Percentiles rank a stretch among this genome's conserved stretches.
phyloP scores from a whole-genome alignment of 1,140 invertebrate species.

The Helicoverpa zea region DNA sequence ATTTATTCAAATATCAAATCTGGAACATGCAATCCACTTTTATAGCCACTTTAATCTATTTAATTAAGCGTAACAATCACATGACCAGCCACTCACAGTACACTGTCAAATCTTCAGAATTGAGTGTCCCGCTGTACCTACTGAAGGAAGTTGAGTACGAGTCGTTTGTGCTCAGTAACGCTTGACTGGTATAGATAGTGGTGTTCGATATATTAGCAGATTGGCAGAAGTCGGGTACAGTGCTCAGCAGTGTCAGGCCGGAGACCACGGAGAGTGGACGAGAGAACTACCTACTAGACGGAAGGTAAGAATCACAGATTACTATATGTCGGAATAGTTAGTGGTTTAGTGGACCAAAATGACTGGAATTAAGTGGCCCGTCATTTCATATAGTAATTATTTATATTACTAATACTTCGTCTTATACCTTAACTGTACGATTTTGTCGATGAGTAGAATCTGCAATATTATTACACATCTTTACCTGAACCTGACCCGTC shows the following conservation, averaged over 20 bases:
- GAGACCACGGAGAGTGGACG: slow-evolving; percentile 5
- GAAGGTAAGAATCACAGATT: no score
- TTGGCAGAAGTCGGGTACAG: neutral
- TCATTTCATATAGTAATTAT: no score
- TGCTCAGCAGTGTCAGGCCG: neutral
- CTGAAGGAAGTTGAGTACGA: neutral
- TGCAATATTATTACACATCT: no score
- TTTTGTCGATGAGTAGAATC: no score
- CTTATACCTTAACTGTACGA: no score
- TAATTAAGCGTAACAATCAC: slow-evolving; percentile 14
- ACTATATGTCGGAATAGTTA: neutral
- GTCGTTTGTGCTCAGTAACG: neutral
- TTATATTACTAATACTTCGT: no score
- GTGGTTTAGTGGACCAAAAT: neutral
- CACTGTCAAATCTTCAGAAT: neutral
- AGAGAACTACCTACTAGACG: neutral
- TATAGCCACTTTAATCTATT: neutral
- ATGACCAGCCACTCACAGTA: neutral
- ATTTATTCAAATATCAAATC: neutral
- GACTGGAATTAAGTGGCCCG: no score
- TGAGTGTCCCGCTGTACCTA: neutral
- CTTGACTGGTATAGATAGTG: slow-evolving; percentile 2
- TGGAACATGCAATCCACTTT: neutral
- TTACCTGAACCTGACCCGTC: no score
- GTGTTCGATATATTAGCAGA: slow-evolving; percentile 16